phyloP scores from a whole-genome alignment of 1,140 invertebrate species.

The Dinothrombium tinctorium region DNA sequence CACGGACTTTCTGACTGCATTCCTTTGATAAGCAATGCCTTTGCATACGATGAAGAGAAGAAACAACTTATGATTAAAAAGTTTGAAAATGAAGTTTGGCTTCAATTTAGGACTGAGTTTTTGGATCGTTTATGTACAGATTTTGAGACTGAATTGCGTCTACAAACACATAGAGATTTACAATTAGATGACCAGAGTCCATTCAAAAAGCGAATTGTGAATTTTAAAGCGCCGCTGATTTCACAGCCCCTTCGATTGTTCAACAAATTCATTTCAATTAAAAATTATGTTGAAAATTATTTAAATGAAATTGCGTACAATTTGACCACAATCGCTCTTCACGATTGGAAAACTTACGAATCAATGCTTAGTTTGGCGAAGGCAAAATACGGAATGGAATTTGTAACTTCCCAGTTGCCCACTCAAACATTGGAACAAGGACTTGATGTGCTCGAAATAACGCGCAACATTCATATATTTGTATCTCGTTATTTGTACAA shows the following conservation, averaged over 20 bases:
- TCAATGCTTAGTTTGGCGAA: constrained; percentile 82
- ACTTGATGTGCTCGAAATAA: constrained; percentile 89
- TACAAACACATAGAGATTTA: constrained; percentile 71
- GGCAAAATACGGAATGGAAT: constrained; percentile 53
- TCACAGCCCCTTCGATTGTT: constrained; percentile 1
- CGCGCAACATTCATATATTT: constrained; percentile 88
- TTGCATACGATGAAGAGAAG: constrained; percentile 3
- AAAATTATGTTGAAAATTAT: constrained; percentile 59
- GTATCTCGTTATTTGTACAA: constrained; percentile 85
- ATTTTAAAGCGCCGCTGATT: constrained; percentile 4
- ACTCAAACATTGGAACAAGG: constrained; percentile 92
- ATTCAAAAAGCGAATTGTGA: constrained; percentile 24
- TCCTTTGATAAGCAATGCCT: neutral
- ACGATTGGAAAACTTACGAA: constrained; percentile 90
- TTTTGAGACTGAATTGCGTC: constrained; percentile 67
- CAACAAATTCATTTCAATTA: constrained; percentile 13
- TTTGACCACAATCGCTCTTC: constrained; percentile 80
- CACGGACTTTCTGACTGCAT: constrained; percentile 7
- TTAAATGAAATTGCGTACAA: constrained; percentile 90
- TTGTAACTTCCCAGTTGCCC: constrained; percentile 72
- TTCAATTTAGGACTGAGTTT: constrained; percentile 20
- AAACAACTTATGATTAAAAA: neutral
- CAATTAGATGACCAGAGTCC: constrained; percentile 54
- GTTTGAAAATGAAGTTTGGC: constrained; percentile 2
- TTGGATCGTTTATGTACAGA: constrained; percentile 51